These are phyloP conservation scores for Physocephala rufipes DNA, from an alignment of 2,888 invertebrate species.

Conservation along the genomic window DNA sequence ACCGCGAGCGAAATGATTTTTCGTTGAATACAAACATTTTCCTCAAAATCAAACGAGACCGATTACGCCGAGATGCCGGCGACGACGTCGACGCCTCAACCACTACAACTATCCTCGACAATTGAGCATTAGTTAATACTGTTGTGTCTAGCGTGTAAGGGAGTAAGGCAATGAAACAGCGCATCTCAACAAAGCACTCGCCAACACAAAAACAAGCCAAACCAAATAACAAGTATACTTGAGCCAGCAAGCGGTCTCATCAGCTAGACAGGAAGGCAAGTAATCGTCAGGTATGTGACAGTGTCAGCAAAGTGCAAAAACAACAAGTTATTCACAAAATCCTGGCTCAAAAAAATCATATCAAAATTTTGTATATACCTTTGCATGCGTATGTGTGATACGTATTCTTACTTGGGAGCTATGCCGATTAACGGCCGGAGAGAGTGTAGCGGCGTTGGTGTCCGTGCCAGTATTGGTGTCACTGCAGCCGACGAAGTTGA, in stretches of 20 bases:
- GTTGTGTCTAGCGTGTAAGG: neutral
- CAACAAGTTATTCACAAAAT: slow-evolving; percentile 27
- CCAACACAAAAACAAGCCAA: too few species aligned
- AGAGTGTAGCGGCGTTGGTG: neutral
- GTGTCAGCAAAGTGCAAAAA: slow-evolving; percentile 31
- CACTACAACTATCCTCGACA: neutral
- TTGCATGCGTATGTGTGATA: slow-evolving; percentile 28
- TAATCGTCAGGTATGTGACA: slow-evolving; percentile 42
- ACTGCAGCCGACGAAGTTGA: neutral
- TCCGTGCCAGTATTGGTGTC: neutral
- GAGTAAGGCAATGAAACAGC: slow-evolving; percentile 3
- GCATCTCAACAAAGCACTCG: neutral
- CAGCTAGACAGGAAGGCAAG: slow-evolving; percentile 30
- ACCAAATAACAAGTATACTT: too few species aligned
- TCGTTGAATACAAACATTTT: slow-evolving; percentile 34
- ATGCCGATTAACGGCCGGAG: neutral
- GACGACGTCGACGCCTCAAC: too few species aligned
- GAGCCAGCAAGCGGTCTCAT: neutral
- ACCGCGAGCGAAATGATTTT: slow-evolving; percentile 47
- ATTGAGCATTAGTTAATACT: slow-evolving; percentile 6
- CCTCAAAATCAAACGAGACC: slow-evolving; percentile 25
- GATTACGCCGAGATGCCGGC: too few species aligned
- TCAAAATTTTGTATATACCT: slow-evolving; percentile 34
- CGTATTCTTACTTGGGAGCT: slow-evolving; percentile 19
- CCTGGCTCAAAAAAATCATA: slow-evolving; percentile 15